phyloP scores from a whole-genome alignment of 2,113 vertebrate genomes.

The Mustela nigripes region DNA sequence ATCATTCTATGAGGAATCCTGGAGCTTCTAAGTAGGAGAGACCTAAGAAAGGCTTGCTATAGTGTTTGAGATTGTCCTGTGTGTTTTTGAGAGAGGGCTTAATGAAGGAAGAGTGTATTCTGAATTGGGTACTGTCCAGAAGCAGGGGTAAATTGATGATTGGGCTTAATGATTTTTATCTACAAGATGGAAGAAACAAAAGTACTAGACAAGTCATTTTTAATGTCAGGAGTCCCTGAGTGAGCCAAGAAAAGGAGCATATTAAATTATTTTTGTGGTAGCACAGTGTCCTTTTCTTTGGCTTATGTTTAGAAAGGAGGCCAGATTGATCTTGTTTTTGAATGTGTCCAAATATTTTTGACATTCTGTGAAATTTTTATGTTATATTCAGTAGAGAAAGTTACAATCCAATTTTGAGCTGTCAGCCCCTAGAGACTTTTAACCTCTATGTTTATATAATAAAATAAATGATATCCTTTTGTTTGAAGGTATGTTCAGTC shows the following conservation, averaged over 20 bases:
- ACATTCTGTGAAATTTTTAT: neutral
- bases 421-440: neutral
- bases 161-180: neutral
- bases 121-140: neutral
- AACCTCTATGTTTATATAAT: neutral
- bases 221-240: neutral
- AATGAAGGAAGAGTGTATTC: fast-evolving
- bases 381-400: neutral
- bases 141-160: neutral
- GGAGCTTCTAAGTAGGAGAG: neutral
- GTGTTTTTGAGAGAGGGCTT: neutral
- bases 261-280: neutral
- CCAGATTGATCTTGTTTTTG: neutral
- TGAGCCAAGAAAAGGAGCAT: neutral
- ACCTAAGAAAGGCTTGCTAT: fast-evolving
- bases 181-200: neutral
- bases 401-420: neutral
- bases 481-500: neutral
- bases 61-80: neutral
- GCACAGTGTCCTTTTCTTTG: neutral
- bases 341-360: neutral
- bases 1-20: neutral
- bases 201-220: neutral
- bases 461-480: neutral
- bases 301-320: neutral